Conservation (phyloP, 2,797 vertebrate species). For the Odontamblyopus rebecca region DNA sequence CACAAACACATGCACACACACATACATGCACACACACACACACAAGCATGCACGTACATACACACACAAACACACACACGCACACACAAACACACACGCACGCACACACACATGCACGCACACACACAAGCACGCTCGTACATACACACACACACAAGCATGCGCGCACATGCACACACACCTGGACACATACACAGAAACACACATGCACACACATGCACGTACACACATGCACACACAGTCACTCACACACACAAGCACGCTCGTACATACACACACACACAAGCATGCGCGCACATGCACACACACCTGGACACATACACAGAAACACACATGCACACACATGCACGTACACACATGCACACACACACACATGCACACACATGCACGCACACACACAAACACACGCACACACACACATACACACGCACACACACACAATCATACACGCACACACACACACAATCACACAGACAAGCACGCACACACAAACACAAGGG, state of each 20-base stretch:
- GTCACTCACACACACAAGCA: not conserved
- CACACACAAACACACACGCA: not conserved
- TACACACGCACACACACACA: no score
- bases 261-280: not conserved
- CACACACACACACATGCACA: no score
- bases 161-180: not conserved
- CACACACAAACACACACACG: not conserved
- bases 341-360: no score
- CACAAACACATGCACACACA: not conserved
- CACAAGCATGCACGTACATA: not conserved
- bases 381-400: no score
- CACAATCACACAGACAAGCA: no score
- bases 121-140: not conserved
- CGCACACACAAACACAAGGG: no score
- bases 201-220: not conserved
- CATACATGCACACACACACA: not conserved
- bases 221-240: not conserved
- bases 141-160: not conserved
- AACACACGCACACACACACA: no score
- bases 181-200: not conserved
- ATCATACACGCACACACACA: no score
- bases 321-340: not conserved
- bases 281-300: not conserved
- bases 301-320: no score
- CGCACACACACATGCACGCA: not conserved